A percentile compares a stretch with the other conserved stretches of the same genome.
Evolutionary conservation across 2,888 invertebrate genomes (phyloP).

Genomic region (Mylabris sibirica): DNA sequence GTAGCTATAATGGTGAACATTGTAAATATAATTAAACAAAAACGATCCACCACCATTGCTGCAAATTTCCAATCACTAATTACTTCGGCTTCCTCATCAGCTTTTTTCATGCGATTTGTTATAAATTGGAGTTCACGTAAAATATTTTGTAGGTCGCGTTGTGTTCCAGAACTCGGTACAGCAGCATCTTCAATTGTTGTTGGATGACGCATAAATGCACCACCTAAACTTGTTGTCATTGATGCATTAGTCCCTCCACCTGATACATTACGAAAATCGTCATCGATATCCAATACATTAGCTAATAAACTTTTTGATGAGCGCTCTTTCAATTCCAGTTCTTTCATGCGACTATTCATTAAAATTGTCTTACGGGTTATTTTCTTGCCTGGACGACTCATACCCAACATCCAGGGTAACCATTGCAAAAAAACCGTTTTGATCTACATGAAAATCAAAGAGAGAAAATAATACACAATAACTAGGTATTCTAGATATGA

Average conservation of each 20-base stretch:
- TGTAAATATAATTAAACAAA: slow-evolving; percentile 95
- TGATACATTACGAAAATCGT: slow-evolving; percentile 85
- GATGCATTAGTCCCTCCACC: slow-evolving; percentile 64
- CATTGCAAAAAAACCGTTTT: slow-evolving; percentile 95
- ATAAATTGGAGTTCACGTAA: slow-evolving; percentile 94
- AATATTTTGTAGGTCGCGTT: slow-evolving; percentile 88
- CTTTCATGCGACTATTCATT: slow-evolving; percentile 90
- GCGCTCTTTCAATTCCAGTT: slow-evolving; percentile 90
- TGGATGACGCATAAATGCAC: slow-evolving; percentile 72
- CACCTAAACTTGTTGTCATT: slow-evolving; percentile 56
- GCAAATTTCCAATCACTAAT: slow-evolving; percentile 99
- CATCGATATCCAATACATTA: slow-evolving; percentile 95
- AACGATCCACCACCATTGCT: slow-evolving; percentile 97
- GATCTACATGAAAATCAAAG: slow-evolving; percentile 68
- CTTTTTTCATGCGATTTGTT: slow-evolving; percentile 91
- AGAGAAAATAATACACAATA: not conserved
- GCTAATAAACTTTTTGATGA: slow-evolving; percentile 93
- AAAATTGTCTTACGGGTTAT: slow-evolving; percentile 89
- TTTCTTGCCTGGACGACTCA: slow-evolving; percentile 95
- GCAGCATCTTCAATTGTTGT: slow-evolving; percentile 78
- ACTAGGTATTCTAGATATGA: not conserved
- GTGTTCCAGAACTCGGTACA: slow-evolving; percentile 67
- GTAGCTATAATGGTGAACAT: slow-evolving; percentile 93
- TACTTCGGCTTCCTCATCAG: slow-evolving; percentile 91
- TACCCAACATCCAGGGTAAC: slow-evolving; percentile 95